These are phyloP conservation scores for Petrocephalus microphthalmus DNA, from an alignment of 2,113 vertebrate genomes.

Conservation along the genomic window DNA sequence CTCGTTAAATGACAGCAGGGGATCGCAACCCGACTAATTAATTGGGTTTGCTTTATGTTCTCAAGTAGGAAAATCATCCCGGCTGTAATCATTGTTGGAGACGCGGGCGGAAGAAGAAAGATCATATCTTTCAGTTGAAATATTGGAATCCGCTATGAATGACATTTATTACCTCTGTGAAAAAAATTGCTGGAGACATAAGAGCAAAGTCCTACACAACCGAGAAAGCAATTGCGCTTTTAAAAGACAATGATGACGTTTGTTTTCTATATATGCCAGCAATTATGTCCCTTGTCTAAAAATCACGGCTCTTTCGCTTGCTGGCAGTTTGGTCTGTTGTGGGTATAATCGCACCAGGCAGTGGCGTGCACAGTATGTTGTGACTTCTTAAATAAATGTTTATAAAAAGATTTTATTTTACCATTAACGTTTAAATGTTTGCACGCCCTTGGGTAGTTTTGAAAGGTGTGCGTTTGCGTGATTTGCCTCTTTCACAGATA, in stretches of 20 bases:
- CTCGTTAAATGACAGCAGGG: background rate
- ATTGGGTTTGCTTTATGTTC: constrained; percentile 4
- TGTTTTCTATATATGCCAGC: background rate
- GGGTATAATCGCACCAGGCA: background rate
- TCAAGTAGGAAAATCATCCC: constrained; percentile 13
- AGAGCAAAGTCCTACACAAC: background rate
- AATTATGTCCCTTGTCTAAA: background rate
- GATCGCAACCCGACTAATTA: background rate
- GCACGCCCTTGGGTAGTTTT: background rate
- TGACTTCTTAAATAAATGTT: background rate
- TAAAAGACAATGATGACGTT: background rate
- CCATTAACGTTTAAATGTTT: background rate
- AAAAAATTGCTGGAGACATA: background rate
- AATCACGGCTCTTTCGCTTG: background rate
- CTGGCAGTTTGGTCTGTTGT: background rate
- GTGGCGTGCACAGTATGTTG: background rate
- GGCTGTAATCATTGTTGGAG: background rate
- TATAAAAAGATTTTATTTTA: background rate
- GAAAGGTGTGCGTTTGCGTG: background rate
- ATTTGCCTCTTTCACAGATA: background rate
- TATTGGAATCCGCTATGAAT: background rate
- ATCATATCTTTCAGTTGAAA: background rate
- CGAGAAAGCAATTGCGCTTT: background rate
- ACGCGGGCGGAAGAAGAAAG: background rate
- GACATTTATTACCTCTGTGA: background rate